Conservation (phyloP, 2,888 invertebrate species). For the Eurois occulta region DNA sequence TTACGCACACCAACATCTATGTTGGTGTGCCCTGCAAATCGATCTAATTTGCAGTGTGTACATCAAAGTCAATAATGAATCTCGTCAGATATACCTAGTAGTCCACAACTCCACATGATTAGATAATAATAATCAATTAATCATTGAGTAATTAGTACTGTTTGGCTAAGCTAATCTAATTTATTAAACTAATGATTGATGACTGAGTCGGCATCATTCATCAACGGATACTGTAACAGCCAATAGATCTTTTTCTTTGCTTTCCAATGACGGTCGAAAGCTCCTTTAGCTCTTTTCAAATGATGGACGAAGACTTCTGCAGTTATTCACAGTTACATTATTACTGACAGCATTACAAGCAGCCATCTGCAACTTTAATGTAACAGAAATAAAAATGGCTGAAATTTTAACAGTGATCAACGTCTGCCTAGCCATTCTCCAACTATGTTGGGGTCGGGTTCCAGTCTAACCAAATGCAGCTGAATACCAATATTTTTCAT, state of each 20-base stretch:
- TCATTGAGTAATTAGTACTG: conserved; percentile 23
- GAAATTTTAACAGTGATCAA: background rate
- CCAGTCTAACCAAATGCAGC: too few species aligned
- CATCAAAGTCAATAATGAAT: background rate
- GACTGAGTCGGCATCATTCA: background rate
- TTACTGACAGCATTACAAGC: too few species aligned
- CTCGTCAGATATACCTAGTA: background rate
- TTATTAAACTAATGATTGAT: conserved; percentile 18
- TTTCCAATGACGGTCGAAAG: background rate
- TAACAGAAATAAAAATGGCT: background rate
- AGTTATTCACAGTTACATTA: too few species aligned
- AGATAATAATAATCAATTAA: conserved; percentile 23
- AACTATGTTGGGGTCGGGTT: too few species aligned
- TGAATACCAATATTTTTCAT: too few species aligned
- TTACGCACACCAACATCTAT: too few species aligned
- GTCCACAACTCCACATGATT: background rate
- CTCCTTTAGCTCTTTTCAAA: too few species aligned
- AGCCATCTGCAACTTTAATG: background rate
- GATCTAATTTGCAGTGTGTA: too few species aligned
- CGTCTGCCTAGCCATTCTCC: too few species aligned
- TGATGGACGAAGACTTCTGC: too few species aligned
- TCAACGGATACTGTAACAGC: background rate
- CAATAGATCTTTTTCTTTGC: background rate
- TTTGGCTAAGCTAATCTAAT: conserved; percentile 18
- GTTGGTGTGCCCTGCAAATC: too few species aligned